Evolutionary conservation across 2,113 vertebrate genomes (phyloP).

Genomic region (Archocentrus centrarchus): DNA sequence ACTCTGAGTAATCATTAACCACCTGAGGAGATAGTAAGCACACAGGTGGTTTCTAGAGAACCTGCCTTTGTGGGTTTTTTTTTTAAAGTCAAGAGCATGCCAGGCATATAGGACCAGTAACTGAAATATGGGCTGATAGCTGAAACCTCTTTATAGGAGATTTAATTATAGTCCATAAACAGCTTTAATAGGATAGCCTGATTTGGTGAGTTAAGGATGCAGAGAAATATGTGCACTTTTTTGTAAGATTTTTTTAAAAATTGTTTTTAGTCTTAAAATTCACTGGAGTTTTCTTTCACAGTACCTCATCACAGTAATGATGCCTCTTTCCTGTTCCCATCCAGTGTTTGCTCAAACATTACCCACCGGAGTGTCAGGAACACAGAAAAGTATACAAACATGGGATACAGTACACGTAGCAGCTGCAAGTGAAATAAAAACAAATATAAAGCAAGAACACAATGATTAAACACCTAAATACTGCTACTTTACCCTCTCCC

Average conservation of each 20-base stretch:
- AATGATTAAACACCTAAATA: neutral
- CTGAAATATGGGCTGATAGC: conserved; percentile 35
- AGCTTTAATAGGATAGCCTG: too few species aligned
- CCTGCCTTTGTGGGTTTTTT: neutral
- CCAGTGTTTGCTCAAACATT: neutral
- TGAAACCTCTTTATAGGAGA: neutral
- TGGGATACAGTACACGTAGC: rapidly evolving
- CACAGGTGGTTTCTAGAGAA: conserved; percentile 64
- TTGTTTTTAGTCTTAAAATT: neutral
- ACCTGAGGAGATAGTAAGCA: conserved; percentile 43
- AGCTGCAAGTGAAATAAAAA: neutral
- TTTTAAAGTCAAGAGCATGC: conserved; percentile 48
- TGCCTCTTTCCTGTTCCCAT: neutral
- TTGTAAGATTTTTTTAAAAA: neutral
- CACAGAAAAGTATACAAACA: neutral
- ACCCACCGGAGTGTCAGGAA: neutral
- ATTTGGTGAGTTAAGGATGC: neutral
- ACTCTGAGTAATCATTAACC: conserved; percentile 87
- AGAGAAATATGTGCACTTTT: neutral
- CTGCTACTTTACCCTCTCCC: neutral
- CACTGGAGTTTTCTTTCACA: neutral
- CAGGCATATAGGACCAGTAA: neutral
- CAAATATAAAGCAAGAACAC: neutral
- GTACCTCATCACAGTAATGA: neutral
- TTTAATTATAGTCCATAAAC: neutral